A percentile compares a stretch with the other conserved stretches of the same genome.
Conservation (phyloP, 2,113 vertebrate species). For the Otus sunia region DNA sequence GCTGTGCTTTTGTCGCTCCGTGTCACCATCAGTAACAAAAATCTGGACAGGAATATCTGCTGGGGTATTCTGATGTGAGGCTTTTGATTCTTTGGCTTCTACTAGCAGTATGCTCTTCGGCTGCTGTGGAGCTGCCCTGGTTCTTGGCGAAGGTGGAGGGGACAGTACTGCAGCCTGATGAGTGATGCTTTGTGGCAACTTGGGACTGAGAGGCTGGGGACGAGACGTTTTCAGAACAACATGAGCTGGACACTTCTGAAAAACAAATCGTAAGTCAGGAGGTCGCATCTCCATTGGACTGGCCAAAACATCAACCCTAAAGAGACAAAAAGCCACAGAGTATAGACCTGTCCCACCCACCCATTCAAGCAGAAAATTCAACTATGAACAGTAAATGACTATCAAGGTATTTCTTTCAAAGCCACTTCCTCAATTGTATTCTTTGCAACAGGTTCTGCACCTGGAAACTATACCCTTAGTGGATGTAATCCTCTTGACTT, state of each 20-base stretch:
- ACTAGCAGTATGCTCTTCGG: background rate
- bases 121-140: conserved; percentile 36
- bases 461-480: background rate
- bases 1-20: background rate
- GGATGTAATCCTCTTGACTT: background rate
- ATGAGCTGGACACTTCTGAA: conserved; percentile 80
- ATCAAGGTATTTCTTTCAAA: background rate
- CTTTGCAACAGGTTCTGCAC: background rate
- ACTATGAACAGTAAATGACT: background rate
- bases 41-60: conserved; percentile 74
- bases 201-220: conserved; percentile 37
- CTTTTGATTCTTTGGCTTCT: background rate
- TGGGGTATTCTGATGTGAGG: background rate
- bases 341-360: background rate
- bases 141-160: conserved; percentile 44
- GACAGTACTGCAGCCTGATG: background rate
- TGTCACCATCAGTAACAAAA: conserved; percentile 28
- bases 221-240: conserved; percentile 75
- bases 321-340: background rate
- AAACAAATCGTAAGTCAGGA: background rate
- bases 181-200: background rate
- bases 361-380: background rate
- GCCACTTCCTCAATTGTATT: background rate
- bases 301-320: background rate
- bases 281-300: background rate